Percentiles rank a stretch among this genome's conserved stretches.
Evolutionary conservation across 2,113 vertebrate genomes (phyloP).

Genomic region (Passer montanus): DNA sequence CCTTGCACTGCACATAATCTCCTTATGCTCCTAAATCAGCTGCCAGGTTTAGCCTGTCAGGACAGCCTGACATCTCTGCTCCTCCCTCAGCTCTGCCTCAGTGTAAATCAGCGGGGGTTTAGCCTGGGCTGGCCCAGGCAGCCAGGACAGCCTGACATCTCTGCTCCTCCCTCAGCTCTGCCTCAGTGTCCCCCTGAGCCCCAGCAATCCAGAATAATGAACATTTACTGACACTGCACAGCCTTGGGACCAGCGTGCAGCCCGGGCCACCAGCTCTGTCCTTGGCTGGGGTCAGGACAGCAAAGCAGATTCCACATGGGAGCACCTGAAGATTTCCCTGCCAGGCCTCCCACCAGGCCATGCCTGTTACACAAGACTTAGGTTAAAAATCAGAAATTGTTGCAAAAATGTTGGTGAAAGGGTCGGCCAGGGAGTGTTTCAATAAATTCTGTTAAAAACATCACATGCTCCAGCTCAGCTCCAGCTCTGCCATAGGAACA

Average conservation of each 20-base stretch:
- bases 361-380: neutral
- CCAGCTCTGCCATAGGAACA: neutral
- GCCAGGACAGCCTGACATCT: neutral
- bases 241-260: neutral
- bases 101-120: no score
- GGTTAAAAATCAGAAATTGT: neutral
- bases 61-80: neutral
- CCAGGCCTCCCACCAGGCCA: neutral
- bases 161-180: neutral
- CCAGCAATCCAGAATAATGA: neutral
- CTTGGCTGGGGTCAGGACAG: neutral
- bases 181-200: neutral
- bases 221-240: neutral
- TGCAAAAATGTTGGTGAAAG: neutral
- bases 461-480: neutral
- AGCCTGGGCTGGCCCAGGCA: neutral
- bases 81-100: no score
- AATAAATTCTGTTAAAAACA: neutral
- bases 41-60: neutral
- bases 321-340: neutral
- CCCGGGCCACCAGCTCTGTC: neutral
- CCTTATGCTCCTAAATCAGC: neutral
- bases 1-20: neutral
- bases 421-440: neutral
- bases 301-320: neutral